Evolutionary conservation across 2,797 vertebrate species (phyloP), one percentile per base, ranked within the genome.

Genomic region (Falco concolor): DNA sequence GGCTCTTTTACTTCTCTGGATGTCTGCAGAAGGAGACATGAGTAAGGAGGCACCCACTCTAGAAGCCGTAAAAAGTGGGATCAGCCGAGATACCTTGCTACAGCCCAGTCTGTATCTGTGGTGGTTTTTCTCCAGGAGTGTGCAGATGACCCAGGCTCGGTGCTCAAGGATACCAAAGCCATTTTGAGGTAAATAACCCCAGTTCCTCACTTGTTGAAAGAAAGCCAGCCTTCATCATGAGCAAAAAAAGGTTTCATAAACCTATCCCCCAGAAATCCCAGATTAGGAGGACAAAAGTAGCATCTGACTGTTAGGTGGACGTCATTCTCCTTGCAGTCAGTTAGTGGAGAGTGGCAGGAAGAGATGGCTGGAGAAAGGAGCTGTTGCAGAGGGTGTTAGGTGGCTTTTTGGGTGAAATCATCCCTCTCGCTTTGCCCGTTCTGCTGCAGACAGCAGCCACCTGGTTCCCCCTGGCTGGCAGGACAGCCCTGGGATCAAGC

Each of bases 11-110:
- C 32, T 65, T 79, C 49, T 89, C 52, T 95, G 77, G 68, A 15
- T 84, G 36, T 65, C 52, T 90, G 59, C 60, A n/a, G 21, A 30
- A 32, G 47, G 63, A 75, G 44, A 53, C 10, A 2, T 7, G 32
- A 25, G 19, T 12, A 28, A 73, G 19, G 73, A 86, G 20, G 10
- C 30, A 38, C 6, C 27, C 0, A 0, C 5, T 50, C 34, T 12
- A 44, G 53, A 57, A 87, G 53, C 38, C n/a, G 23, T n/a, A n/a
- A 81, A 64, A 78, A 32, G 18, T 20, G 22, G 22, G 36, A 61
- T 52, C 24, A 20, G 0, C 13, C 0, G 0, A 4, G 5, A 64
- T 32, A 42, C 8, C 12, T 78, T 45, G 17, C 54, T 73, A 36
- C 44, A 76, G 30, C 32, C 38, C 8, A 4, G 19, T 23, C 75